Evolutionary conservation across 2,113 vertebrate genomes (phyloP).

Genomic region (Ceuthmochares aereus): DNA sequence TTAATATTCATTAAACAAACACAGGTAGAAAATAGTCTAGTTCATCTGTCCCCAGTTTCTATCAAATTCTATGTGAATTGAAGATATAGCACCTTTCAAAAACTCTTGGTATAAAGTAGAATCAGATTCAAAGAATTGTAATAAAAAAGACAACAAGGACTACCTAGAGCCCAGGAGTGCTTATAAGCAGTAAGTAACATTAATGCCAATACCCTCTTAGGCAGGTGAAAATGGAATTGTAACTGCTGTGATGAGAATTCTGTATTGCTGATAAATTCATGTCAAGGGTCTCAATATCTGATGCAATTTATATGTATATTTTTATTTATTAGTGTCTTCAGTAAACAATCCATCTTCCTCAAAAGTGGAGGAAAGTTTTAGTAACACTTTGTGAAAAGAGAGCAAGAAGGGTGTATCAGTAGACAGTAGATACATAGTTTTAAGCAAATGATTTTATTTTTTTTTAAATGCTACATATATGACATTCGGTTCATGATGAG

Average conservation of each 20-base stretch:
- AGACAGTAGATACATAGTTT: neutral
- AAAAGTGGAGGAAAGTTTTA: neutral
- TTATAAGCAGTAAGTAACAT: neutral
- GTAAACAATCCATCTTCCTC: neutral
- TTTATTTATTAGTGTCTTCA: constrained; percentile 10
- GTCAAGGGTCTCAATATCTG: neutral
- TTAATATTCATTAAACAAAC: neutral
- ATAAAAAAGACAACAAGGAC: neutral
- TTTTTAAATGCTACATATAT: fast-evolving
- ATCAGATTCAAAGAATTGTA: neutral
- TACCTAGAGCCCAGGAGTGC: neutral
- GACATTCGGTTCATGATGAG: neutral
- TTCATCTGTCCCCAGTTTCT: neutral
- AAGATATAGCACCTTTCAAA: neutral
- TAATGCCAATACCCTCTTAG: neutral
- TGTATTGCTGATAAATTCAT: constrained; percentile 3
- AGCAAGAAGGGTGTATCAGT: neutral
- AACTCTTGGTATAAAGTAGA: neutral
- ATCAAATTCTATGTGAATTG: neutral
- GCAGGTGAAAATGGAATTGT: constrained; percentile 44
- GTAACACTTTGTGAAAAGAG: neutral
- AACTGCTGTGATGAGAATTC: constrained; percentile 31
- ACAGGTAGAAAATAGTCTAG: neutral
- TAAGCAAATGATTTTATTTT: neutral
- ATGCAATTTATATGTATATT: neutral